A percentile compares a stretch with the other conserved stretches of the same genome.
Evolutionary conservation across 2,113 vertebrate genomes (phyloP).

Genomic region (Brachypteracias leptosomus): DNA sequence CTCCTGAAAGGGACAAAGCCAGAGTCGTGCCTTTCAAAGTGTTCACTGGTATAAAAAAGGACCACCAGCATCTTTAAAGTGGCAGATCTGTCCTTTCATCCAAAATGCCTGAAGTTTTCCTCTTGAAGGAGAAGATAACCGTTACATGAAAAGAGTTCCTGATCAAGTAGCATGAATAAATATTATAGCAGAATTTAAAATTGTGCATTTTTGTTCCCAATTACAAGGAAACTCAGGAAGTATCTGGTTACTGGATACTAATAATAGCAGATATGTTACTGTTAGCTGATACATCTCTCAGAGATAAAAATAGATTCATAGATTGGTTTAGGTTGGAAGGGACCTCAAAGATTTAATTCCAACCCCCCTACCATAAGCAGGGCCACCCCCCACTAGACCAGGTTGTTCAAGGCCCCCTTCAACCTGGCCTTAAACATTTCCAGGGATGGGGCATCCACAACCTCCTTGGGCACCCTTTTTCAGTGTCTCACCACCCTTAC

Average conservation of each 20-base stretch:
- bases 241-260: slow-evolving; percentile 19
- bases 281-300: background rate
- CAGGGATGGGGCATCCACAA: too few species aligned
- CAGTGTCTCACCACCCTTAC: too few species aligned
- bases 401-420: too few species aligned
- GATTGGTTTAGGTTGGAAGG: too few species aligned
- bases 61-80: background rate
- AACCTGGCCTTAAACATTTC: too few species aligned
- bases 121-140: background rate
- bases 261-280: slow-evolving; percentile 15
- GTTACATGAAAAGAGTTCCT: background rate
- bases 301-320: slow-evolving; percentile 24
- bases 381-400: too few species aligned
- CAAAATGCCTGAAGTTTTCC: background rate
- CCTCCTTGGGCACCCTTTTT: too few species aligned
- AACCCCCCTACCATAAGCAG: too few species aligned
- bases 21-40: background rate
- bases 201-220: background rate
- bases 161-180: background rate
- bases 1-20: background rate
- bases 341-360: too few species aligned
- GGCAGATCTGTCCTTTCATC: background rate
- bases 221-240: background rate
- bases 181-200: background rate
- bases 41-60: background rate